These are phyloP conservation scores for Herminia tarsipennalis DNA, from an alignment of 2,888 invertebrate genomes.

Conservation along the genomic window DNA sequence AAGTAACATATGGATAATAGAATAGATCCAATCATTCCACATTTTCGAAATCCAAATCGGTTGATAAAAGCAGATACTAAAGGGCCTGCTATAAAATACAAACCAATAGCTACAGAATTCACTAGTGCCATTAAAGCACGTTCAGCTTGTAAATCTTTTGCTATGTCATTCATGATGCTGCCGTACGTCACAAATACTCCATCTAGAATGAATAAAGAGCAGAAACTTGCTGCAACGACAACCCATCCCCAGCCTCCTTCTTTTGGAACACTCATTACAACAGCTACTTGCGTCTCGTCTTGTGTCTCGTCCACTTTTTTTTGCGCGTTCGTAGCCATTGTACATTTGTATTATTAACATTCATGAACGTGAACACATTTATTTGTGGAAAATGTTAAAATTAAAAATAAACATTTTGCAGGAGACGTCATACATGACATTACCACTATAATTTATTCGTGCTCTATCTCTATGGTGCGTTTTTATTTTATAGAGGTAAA, in stretches of 20 bases:
- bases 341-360: no score
- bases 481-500: no score
- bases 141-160: constrained; percentile 55
- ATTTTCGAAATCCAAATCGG: constrained; percentile 74
- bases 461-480: no score
- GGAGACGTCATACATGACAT: no score
- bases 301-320: no score
- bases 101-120: constrained; percentile 69
- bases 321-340: no score
- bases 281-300: constrained; percentile 76
- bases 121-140: constrained; percentile 63
- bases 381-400: no score
- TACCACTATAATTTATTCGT: no score
- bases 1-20: constrained; percentile 62
- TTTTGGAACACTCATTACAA: constrained; percentile 71
- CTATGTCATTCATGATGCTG: constrained; percentile 63
- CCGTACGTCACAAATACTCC: constrained; percentile 73
- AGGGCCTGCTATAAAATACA: constrained; percentile 70
- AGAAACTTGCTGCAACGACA: constrained; percentile 66
- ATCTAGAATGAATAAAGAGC: constrained; percentile 63
- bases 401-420: no score
- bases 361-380: no score
- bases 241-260: constrained; percentile 81
- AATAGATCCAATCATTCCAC: constrained; percentile 70
- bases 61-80: constrained; percentile 75